Conservation (phyloP, 1,140 invertebrate species). For the Pseudomyrmex dendroicus region DNA sequence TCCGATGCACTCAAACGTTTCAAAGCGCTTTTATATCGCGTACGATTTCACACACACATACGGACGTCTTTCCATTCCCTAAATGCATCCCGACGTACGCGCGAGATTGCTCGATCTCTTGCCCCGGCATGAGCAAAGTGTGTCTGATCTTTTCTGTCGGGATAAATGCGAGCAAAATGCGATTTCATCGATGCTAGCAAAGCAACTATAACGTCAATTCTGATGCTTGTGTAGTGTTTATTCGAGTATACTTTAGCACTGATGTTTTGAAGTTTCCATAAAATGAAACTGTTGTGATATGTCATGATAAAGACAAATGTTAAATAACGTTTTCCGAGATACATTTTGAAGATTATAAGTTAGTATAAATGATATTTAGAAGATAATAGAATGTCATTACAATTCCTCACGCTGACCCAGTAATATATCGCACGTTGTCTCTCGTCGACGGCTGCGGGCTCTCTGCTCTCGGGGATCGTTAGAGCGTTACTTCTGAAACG, state of each 20-base stretch:
- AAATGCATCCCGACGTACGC: conserved; percentile 21
- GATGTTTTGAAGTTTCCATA: background rate
- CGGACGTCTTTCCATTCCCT: conserved; percentile 12
- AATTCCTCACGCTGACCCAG: too few relatives aligned
- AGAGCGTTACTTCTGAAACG: too few relatives aligned
- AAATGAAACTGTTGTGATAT: too few relatives aligned
- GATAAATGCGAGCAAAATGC: background rate
- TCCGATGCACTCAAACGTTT: conserved; percentile 45
- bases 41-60: conserved; percentile 17
- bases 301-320: background rate
- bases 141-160: conserved; percentile 2
- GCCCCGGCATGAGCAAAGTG: background rate
- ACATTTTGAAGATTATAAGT: background rate
- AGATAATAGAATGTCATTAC: too few relatives aligned
- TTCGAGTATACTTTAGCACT: background rate
- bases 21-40: conserved; percentile 36
- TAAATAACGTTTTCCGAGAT: background rate
- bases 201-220: background rate
- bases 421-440: too few relatives aligned
- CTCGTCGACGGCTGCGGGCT: too few relatives aligned
- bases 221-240: too few relatives aligned
- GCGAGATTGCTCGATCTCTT: conserved; percentile 35
- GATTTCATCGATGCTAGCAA: background rate
- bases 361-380: background rate
- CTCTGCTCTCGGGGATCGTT: too few relatives aligned